Conservation (phyloP, 2,113 vertebrate species). For the Ginglymostoma cirratum region DNA sequence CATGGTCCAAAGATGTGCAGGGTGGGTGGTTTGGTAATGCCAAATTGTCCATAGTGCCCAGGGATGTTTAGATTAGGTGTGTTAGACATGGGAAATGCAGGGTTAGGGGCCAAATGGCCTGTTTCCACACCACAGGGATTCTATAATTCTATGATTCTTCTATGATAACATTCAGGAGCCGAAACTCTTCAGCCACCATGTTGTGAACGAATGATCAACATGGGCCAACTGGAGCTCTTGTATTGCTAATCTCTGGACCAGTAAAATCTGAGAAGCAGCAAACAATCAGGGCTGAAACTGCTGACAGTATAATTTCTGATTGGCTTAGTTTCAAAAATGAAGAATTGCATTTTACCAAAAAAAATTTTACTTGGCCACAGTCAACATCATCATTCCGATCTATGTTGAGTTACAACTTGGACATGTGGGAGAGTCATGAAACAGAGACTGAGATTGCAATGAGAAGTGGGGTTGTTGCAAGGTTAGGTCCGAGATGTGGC, state of each 20-base stretch:
- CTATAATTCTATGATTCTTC: too few species aligned
- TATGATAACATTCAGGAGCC: not conserved
- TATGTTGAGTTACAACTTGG: not conserved
- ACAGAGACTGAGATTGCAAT: not conserved
- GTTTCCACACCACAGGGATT: too few species aligned
- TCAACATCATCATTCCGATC: not conserved
- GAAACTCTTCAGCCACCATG: not conserved
- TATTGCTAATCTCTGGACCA: not conserved
- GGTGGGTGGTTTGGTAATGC: too few species aligned
- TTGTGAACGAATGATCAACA: not conserved
- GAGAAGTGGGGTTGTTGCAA: not conserved
- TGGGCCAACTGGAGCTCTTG: not conserved
- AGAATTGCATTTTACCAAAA: not conserved
- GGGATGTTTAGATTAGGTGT: too few species aligned
- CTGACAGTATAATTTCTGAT: not conserved
- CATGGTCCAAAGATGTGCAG: too few species aligned
- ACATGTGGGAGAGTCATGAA: not conserved
- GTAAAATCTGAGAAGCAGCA: not conserved
- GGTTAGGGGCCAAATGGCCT: too few species aligned
- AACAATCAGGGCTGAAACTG: not conserved
- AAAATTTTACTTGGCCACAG: not conserved
- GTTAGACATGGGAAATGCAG: too few species aligned
- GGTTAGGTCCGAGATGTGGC: not conserved
- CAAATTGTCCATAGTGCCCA: too few species aligned
- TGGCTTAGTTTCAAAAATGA: not conserved